phyloP scores from a whole-genome alignment of 2,888 invertebrate genomes.

The Thysanoteuthis rhombus region DNA sequence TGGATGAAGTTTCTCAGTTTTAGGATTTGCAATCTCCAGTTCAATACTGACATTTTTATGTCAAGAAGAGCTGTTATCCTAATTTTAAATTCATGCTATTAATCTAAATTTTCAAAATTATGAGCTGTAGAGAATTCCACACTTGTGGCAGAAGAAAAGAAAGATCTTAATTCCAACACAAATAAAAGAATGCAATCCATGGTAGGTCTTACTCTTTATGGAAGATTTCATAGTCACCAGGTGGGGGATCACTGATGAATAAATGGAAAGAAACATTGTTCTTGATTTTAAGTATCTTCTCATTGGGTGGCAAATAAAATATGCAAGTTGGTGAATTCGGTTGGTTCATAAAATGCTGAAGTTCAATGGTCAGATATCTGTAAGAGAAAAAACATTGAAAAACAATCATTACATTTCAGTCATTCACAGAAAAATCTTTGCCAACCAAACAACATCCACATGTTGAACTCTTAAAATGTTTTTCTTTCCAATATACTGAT shows the following conservation, averaged over 20 bases:
- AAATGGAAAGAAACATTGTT: conserved; percentile 55
- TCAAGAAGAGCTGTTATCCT: no score
- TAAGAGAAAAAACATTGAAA: neutral
- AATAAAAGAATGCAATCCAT: neutral
- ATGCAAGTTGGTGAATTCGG: conserved; percentile 1
- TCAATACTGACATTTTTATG: no score
- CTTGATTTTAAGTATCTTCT: conserved; percentile 46
- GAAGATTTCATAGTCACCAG: conserved; percentile 53
- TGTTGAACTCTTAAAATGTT: no score
- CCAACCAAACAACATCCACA: no score
- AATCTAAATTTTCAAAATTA: no score
- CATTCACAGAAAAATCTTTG: neutral
- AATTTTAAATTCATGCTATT: no score
- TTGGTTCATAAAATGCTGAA: neutral
- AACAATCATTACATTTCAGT: neutral
- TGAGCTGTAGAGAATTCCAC: no score
- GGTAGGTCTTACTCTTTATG: neutral
- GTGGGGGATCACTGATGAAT: conserved; percentile 56
- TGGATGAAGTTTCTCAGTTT: no score
- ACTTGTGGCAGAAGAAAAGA: no score
- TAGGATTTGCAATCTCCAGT: no score
- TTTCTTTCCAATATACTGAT: no score
- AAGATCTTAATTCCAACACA: no score
- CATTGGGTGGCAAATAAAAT: neutral
- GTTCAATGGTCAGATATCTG: neutral